Percentiles rank a stretch among this genome's conserved stretches.
phyloP scores from a whole-genome alignment of 2,797 vertebrate species.

The Carduelis carduelis region DNA sequence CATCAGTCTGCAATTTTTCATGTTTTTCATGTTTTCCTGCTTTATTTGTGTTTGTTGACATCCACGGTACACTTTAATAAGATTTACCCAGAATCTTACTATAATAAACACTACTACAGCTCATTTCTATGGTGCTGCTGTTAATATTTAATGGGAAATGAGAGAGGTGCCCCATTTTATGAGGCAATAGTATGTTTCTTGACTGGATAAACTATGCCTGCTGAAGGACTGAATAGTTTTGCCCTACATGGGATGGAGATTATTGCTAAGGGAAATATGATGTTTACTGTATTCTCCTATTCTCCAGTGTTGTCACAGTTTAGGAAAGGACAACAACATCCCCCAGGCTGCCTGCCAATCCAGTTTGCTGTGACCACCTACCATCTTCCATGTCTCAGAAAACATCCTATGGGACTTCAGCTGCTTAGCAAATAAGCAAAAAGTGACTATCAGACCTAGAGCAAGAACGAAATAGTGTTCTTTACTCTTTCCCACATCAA shows the following conservation, averaged over 20 bases:
- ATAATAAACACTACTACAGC: conserved; percentile 17
- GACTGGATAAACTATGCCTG: conserved; percentile 4
- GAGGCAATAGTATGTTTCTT: conserved; percentile 3
- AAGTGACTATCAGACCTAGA: neutral
- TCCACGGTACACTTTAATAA: neutral
- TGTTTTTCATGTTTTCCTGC: neutral
- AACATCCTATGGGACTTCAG: neutral
- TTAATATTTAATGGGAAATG: conserved; percentile 67
- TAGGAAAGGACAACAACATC: neutral
- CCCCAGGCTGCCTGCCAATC: neutral
- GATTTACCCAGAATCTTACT: conserved; percentile 9
- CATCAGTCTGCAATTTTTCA: neutral
- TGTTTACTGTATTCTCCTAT: neutral
- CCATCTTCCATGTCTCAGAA: neutral
- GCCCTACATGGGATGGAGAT: neutral
- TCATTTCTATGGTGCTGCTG: conserved; percentile 16
- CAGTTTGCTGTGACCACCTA: neutral
- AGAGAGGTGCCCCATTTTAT: conserved; percentile 52
- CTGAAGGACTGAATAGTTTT: neutral
- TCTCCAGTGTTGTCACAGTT: neutral
- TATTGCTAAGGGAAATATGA: neutral
- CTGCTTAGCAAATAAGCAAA: neutral
- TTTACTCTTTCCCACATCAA: neutral
- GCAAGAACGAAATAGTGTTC: fast-evolving
- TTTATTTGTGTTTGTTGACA: neutral